Conservation (phyloP, 35 echinoderm and acorn worm species). For the Patiria miniata region DNA sequence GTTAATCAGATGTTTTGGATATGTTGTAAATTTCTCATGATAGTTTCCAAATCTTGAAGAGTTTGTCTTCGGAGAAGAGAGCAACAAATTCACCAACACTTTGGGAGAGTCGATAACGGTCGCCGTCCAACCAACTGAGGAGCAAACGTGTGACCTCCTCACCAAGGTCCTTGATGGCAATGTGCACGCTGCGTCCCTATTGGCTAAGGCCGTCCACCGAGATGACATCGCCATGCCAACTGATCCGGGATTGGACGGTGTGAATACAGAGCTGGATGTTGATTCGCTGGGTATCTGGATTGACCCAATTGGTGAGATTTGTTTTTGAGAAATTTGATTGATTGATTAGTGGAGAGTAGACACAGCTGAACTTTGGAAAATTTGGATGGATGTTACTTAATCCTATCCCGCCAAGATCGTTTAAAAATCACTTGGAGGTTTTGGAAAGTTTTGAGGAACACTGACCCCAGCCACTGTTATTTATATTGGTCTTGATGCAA, state of each 20-base stretch:
- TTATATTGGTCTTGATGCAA: no score
- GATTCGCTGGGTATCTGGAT: constrained; percentile 90
- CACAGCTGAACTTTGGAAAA: no score
- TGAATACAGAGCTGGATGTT: constrained; percentile 76
- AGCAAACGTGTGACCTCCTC: constrained; percentile 59
- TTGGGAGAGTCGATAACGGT: constrained; percentile 76
- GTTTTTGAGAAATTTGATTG: not conserved
- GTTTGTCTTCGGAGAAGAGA: constrained; percentile 86
- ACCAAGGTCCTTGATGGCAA: constrained; percentile 83
- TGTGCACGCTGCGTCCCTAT: constrained; percentile 50
- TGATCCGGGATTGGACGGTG: constrained; percentile 21
- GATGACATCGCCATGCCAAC: constrained; percentile 30
- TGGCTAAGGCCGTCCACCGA: constrained; percentile 60
- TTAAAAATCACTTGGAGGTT: no score
- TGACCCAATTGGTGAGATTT: constrained; percentile 90
- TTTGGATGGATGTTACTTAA: no score
- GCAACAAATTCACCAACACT: constrained; percentile 97
- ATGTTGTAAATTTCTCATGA: not conserved
- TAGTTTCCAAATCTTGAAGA: constrained; percentile 74
- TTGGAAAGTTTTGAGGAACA: no score
- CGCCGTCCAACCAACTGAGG: constrained; percentile 58
- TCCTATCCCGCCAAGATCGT: no score
- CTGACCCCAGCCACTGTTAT: no score
- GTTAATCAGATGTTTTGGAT: no score
- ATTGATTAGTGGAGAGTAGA: not conserved